A percentile compares a stretch with the other conserved stretches of the same genome.
These are phyloP conservation scores for Cotesia typhae DNA, from an alignment of 1,140 invertebrate genomes.

Conservation along the genomic window DNA sequence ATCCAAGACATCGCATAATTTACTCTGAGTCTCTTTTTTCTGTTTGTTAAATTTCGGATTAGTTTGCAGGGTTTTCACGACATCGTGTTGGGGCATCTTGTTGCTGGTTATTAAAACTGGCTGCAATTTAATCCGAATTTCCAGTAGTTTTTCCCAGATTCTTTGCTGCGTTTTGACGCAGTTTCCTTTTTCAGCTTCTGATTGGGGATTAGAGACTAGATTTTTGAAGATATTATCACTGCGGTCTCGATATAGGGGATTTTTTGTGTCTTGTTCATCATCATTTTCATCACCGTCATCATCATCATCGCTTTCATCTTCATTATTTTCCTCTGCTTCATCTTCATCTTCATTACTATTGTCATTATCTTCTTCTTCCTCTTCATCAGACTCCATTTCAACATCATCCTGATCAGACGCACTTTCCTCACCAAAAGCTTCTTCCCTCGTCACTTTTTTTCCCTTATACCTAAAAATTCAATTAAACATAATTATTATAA, in stretches of 20 bases:
- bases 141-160: slow-evolving; percentile 84
- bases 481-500: not conserved
- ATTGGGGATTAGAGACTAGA: slow-evolving; percentile 51
- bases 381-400: slow-evolving; percentile 16
- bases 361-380: slow-evolving; percentile 50
- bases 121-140: slow-evolving; percentile 86
- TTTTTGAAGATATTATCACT: slow-evolving; percentile 57
- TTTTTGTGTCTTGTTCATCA: slow-evolving; percentile 50
- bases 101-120: slow-evolving; percentile 79
- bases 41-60: slow-evolving; percentile 67
- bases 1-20: slow-evolving; percentile 70
- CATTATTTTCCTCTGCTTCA: too few relatives aligned
- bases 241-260: slow-evolving; percentile 50
- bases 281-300: slow-evolving; percentile 48
- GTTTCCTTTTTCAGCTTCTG: slow-evolving; percentile 79
- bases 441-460: slow-evolving; percentile 71
- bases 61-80: slow-evolving; percentile 64
- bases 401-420: slow-evolving; percentile 41
- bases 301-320: slow-evolving; percentile 44
- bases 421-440: slow-evolving; percentile 53
- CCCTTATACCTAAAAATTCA: slow-evolving; percentile 72
- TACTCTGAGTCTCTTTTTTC: slow-evolving; percentile 65
- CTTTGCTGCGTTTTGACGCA: slow-evolving; percentile 79
- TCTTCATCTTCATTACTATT: slow-evolving; percentile 45
- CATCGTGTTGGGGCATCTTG: slow-evolving; percentile 75